Base-by-base conservation (phyloP, 2,888 invertebrate species). In the Sphinx pinastri region DNA sequence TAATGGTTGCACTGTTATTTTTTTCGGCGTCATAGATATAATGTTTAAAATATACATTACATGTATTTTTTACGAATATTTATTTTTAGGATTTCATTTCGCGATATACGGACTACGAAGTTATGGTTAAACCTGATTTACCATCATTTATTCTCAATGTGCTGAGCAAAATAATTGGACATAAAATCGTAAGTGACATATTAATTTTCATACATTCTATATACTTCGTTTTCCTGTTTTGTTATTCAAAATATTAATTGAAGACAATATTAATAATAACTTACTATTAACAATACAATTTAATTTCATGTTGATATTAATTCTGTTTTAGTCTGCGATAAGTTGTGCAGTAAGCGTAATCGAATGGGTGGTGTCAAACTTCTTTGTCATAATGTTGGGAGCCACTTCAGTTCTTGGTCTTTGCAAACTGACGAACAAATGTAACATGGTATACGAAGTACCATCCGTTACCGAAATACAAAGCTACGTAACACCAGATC, bases 341-440 rank as follows among this genome's bases (percentile, higher is more conserved):
- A 52, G 78, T 0, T 52, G 84, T 1, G 84, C 80, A 0, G 80
- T 83, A 3, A 71, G 71, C 8, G 72, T 74, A 10, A 81, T 86
- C 57, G 75, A 78, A n/a, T 86, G 85, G 85, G n/a, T 83, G 1
- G 74, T 80, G 7, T 82, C 82, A 4, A 84, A 87, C 70, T 71
- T 77, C 5, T 19, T 78, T 5, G 74, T 82, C 14, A 77, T 87
- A 14, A 70, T 74, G 2, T 55, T 86, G 7, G 86, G 86, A 12
- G 78, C 79, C 2, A 71, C 78, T 2, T 49, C 76, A 0, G 80
- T 81, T 5, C 57, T 86, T 0, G 86, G 82, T 0, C 75, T 86
- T 69, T 87, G 87, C 74, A 85, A 84, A 71, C 47, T 84, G 52
- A 84, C 82, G 0, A 81, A 79, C 66, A 79, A 77, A 57, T 86